Evolutionary conservation across 2,888 invertebrate genomes (phyloP), one percentile per base, ranked within the genome.

Genomic region (Cremastinae sp.): DNA sequence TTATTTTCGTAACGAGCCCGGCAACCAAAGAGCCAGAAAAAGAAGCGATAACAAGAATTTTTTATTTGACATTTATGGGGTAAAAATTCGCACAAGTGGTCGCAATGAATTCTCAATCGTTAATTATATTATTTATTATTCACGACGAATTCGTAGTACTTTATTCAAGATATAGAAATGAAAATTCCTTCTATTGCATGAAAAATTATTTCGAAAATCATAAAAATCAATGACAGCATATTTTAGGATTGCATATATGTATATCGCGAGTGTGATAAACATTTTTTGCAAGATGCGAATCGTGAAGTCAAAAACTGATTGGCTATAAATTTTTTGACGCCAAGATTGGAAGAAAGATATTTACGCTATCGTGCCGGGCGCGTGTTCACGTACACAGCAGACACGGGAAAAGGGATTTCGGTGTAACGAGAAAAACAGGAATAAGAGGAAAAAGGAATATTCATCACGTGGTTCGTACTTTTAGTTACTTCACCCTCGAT

Each of bases 401-500:
- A n/a, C n/a, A n/a, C n/a, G 43, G 49, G 36, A 65, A 58, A 43
- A 43, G 53, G 4, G 45, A 45, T 18, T 3, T 28, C 28, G 28
- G 28, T n/a, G n/a, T 28, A 28, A 28, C 18, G 45, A 28, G 45
- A 49, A 38, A 69, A 45, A 71, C 54, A 56, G 43, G 59, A 54
- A 28, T 56, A 54, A 56, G 36, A 28, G 51, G 53, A 36, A 54
- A 65, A 69, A 53, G 41, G 64, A 77, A 74, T 74, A 77, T 74
- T 73, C 73, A 74, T 77, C 65, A 34, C 49, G 36, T n/a, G 34
- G 14, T 66, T 70, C 43, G 53, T 47, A 76, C 65, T 66, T 74
- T 70, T 47, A 43, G 72, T 77, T 61, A 64, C 65, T 36, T 73
- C 64, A 12, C 16, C 58, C 45, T 3, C 54, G 61, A 38, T 62